Evolutionary conservation across 2,113 vertebrate species (phyloP).

Genomic region (Ceratotherium simum): DNA sequence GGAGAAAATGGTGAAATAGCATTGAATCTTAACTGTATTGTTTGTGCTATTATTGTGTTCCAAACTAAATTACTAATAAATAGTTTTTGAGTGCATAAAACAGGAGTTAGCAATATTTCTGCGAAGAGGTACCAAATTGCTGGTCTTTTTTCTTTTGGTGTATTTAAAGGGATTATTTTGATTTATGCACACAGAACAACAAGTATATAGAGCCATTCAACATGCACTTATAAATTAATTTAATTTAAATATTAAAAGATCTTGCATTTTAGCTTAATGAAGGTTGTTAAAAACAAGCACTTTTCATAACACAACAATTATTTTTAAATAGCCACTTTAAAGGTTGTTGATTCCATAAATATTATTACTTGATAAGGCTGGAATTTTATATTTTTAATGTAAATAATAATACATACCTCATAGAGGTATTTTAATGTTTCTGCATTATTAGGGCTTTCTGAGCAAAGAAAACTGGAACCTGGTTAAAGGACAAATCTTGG

Average conservation of each 20-base stretch:
- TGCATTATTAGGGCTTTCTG: neutral
- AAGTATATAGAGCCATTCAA: neutral
- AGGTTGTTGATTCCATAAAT: neutral
- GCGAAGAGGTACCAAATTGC: neutral
- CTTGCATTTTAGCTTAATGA: neutral
- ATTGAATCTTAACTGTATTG: neutral
- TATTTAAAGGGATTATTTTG: neutral
- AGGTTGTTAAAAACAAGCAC: neutral
- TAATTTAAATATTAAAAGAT: slow-evolving; percentile 2
- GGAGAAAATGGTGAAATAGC: neutral
- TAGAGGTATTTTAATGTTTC: neutral
- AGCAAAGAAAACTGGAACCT: neutral
- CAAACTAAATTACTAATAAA: slow-evolving; percentile 16
- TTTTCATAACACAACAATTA: neutral
- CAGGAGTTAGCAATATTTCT: neutral
- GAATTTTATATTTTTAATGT: neutral
- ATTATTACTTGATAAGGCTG: neutral
- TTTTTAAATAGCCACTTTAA: slow-evolving; percentile 14
- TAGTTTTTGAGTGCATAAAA: neutral
- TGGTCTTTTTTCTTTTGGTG: neutral
- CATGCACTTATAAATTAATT: neutral
- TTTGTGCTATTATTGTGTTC: neutral
- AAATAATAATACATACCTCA: neutral
- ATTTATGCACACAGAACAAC: neutral
- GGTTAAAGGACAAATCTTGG: neutral